Evolutionary conservation across 2,888 invertebrate genomes (phyloP), one percentile per base, ranked within the genome.

Genomic region (Xestia rhomboidea): DNA sequence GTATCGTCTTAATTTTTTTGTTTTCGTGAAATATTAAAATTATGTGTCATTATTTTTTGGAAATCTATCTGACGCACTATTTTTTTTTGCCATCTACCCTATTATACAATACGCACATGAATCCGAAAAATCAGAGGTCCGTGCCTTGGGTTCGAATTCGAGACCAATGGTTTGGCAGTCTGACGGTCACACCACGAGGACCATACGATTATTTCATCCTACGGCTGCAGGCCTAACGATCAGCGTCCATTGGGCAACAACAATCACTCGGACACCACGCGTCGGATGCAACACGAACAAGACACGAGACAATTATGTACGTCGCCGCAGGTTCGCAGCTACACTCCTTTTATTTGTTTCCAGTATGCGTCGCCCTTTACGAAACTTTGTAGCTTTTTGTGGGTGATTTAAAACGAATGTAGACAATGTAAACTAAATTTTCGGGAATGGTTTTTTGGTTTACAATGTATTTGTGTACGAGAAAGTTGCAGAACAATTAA

Each of bases 271-370:
- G 89, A 90, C 89, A 90, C 89, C 86, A 86, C 85, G 84, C 90
- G 87, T 87, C 87, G 85, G 87, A 86, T 82, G 73, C 90, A 93
- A 93, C 88, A 92, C 86, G 85, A 92, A 87, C 89, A 90, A 90
- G 89, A 91, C 89, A 82, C 84, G 78, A 90, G 85, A 91, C 91
- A 93, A 93, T 93, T 93, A 91, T 92, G 90, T 92, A 90, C 86
- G 88, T 84, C 88, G 89, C 90, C 88, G 82, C 86, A 68, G 89
- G 84, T 87, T 90, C 86, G 86, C 88, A 18, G 41, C 34, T 41
- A 64, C 64, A 85, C 87, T 88, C 81, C 87, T 90, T 90, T 92
- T 90, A 86, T 90, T 90, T 82, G 72, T 86, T 88, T 49, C 76
- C 76, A 79, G 67, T 79, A 57, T 78, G 76, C 79, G 68, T 81